phyloP scores from a whole-genome alignment of 2,797 vertebrate species.

The Mionectes olivaceus region DNA sequence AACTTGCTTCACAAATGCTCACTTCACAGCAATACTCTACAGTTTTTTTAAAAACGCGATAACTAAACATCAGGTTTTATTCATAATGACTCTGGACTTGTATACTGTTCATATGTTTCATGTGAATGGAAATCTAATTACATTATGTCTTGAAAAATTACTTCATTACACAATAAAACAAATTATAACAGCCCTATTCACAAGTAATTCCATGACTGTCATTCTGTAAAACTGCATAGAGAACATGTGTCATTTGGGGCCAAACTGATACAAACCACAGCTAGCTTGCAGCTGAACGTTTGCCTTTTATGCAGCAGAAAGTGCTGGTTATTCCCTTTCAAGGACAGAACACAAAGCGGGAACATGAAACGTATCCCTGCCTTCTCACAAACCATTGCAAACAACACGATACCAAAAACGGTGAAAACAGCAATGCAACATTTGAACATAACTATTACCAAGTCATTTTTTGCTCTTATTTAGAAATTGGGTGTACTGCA shows the following conservation, averaged over 20 bases:
- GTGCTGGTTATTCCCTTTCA: constrained; percentile 27
- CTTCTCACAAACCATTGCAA: background rate
- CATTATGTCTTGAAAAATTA: constrained; percentile 69
- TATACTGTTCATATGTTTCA: constrained; percentile 56
- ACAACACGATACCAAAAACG: background rate
- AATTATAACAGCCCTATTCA: constrained; percentile 65
- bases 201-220: constrained; percentile 62
- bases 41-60: constrained; percentile 48
- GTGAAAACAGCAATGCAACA: background rate
- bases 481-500: background rate
- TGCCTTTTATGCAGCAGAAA: constrained; percentile 35
- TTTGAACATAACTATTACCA: background rate
- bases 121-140: constrained; percentile 74
- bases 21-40: constrained; percentile 14
- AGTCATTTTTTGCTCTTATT: background rate
- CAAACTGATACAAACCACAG: background rate
- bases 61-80: constrained; percentile 60
- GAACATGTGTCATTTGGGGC: background rate
- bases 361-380: background rate
- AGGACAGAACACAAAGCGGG: background rate
- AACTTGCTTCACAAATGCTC: constrained; percentile 7
- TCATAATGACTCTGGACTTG: constrained; percentile 34
- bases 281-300: background rate
- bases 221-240: constrained; percentile 54
- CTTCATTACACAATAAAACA: constrained; percentile 67